These are phyloP conservation scores for Turnix velox DNA, from an alignment of 2,113 vertebrate genomes.

Conservation along the genomic window DNA sequence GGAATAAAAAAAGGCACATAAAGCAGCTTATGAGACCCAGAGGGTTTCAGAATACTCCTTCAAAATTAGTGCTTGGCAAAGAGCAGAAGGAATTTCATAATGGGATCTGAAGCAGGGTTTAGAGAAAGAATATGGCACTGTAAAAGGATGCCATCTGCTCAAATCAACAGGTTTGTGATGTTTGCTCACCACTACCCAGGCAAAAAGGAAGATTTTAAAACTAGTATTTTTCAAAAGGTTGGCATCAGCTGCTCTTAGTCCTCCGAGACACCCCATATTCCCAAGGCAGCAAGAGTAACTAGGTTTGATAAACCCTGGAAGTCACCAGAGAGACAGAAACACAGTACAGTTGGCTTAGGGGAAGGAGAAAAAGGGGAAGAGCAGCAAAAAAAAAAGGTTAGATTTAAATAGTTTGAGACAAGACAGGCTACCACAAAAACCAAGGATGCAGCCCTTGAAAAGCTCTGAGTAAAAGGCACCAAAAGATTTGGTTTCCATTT, in stretches of 20 bases:
- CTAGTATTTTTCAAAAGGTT: not conserved
- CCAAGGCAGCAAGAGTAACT: not conserved
- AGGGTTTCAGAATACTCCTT: not conserved
- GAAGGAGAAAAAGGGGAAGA: not conserved
- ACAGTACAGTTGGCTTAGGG: not conserved
- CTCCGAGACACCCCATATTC: not conserved
- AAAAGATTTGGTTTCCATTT: not conserved
- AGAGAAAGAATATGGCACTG: not conserved
- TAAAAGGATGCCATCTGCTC: not conserved
- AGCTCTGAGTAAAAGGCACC: not conserved
- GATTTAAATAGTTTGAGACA: not conserved
- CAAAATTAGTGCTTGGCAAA: not conserved
- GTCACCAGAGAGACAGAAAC: not conserved
- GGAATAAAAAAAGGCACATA: not conserved
- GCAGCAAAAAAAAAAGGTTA: not conserved
- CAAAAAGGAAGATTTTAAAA: not conserved
- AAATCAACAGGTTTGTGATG: not conserved
- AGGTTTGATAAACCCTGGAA: not conserved
- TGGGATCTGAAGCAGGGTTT: not conserved
- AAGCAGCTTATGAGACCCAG: not conserved
- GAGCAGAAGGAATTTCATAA: not conserved
- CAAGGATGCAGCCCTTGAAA: not conserved
- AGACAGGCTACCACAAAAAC: not conserved
- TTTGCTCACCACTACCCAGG: not conserved
- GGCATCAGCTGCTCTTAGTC: not conserved